These are phyloP conservation scores for Paratrypauchen microcephalus DNA, from an alignment of 2,797 vertebrate genomes.

Conservation along the genomic window DNA sequence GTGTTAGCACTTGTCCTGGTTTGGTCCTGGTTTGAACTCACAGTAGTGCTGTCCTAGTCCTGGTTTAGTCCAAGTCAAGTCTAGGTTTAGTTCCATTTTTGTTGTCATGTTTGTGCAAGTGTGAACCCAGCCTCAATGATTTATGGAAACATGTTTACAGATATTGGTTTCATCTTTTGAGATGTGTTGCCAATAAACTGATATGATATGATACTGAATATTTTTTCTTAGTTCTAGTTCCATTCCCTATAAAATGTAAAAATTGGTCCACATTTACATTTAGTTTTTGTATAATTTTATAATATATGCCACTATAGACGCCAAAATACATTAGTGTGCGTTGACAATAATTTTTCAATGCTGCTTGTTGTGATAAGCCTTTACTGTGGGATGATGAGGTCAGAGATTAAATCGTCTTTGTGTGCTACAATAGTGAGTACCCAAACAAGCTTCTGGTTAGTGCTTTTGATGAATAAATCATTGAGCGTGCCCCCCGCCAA, in stretches of 20 bases:
- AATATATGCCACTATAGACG: not conserved
- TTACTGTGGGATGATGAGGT: conserved; percentile 36
- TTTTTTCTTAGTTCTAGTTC: too few species aligned
- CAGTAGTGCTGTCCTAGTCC: not conserved
- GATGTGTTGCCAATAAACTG: not conserved
- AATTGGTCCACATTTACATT: not conserved
- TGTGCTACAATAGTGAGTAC: conserved; percentile 52
- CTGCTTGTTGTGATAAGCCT: conserved; percentile 12
- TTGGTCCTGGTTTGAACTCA: not conserved
- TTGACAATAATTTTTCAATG: not conserved
- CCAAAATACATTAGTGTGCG: not conserved
- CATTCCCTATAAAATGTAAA: not conserved
- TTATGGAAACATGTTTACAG: not conserved
- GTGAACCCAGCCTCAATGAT: not conserved
- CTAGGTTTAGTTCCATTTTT: not conserved
- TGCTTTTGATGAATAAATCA: conserved; percentile 93
- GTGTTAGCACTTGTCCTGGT: too few species aligned
- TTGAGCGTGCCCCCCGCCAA: conserved; percentile 55
- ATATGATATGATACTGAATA: too few species aligned
- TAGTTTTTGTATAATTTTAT: not conserved
- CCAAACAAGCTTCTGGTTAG: conserved; percentile 82
- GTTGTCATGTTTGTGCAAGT: not conserved
- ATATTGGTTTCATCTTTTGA: not conserved
- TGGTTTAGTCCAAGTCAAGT: not conserved
- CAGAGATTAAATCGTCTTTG: conserved; percentile 46